Evolutionary conservation across 2,797 vertebrate genomes (phyloP).

Genomic region (Botia almorhae): DNA sequence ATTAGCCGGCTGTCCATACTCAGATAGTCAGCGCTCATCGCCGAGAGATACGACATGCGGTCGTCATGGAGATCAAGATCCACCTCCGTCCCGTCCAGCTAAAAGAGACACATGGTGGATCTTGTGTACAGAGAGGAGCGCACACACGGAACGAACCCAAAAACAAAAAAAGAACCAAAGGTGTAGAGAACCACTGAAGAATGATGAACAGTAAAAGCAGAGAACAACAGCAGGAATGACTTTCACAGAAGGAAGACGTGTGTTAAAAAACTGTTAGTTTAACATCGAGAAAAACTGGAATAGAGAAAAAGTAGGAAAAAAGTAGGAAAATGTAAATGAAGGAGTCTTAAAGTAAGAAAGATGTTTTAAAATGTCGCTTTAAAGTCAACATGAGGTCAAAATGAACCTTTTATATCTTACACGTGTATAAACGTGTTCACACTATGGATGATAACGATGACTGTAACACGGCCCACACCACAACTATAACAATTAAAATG

Average conservation of each 20-base stretch:
- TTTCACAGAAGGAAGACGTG: conserved; percentile 35
- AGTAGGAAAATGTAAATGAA: conserved; percentile 31
- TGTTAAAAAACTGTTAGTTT: conserved; percentile 56
- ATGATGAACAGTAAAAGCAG: conserved; percentile 60
- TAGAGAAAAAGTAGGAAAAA: not conserved
- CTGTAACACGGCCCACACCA: too few species aligned
- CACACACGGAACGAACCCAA: conserved; percentile 52
- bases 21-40: conserved; percentile 93
- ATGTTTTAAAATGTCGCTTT: conserved; percentile 24
- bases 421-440: too few species aligned
- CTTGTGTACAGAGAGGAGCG: conserved; percentile 75
- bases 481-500: too few species aligned
- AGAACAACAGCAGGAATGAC: conserved; percentile 57
- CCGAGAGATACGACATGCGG: conserved; percentile 92
- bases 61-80: conserved; percentile 86
- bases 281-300: not conserved
- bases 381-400: conserved; percentile 33
- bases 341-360: conserved; percentile 24
- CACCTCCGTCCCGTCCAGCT: conserved; percentile 90
- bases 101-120: conserved; percentile 83
- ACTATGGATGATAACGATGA: too few species aligned
- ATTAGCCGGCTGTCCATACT: conserved; percentile 93
- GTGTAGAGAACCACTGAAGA: conserved; percentile 57
- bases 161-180: conserved; percentile 59
- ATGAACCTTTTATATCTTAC: not conserved